These are phyloP conservation scores for Dendronephthya gigantea DNA, from an alignment of 64 coral and sea anemone genomes.

Conservation along the genomic window DNA sequence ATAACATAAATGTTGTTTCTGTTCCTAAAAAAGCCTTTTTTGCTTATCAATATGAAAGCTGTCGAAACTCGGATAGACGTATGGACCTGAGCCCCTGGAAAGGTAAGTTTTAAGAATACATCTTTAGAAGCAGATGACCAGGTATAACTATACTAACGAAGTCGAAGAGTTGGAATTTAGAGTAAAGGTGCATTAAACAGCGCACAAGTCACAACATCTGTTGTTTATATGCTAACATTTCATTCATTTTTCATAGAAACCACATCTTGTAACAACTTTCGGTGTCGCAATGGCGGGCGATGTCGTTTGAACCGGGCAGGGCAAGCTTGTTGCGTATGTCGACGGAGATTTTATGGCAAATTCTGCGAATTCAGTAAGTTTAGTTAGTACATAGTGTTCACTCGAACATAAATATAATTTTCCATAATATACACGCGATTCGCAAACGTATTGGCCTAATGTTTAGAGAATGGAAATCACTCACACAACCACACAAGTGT, in stretches of 20 bases:
- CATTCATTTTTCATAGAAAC: neutral
- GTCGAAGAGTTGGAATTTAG: too few relatives aligned
- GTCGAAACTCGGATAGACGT: neutral
- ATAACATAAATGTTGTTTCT: neutral
- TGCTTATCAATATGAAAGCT: neutral
- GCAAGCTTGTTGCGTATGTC: neutral
- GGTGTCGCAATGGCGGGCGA: neutral
- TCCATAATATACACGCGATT: too few relatives aligned
- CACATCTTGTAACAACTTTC: neutral
- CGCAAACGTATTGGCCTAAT: too few relatives aligned
- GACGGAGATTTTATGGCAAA: neutral
- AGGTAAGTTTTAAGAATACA: too few relatives aligned
- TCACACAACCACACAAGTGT: too few relatives aligned
- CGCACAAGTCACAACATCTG: too few relatives aligned
- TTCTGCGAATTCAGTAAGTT: neutral
- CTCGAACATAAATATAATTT: too few relatives aligned
- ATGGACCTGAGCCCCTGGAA: neutral
- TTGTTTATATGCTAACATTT: too few relatives aligned
- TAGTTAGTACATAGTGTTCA: neutral
- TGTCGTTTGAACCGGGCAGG: neutral
- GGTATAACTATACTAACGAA: too few relatives aligned
- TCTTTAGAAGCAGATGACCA: too few relatives aligned
- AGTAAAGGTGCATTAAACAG: too few relatives aligned
- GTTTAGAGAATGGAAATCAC: too few relatives aligned
- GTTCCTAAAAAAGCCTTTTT: neutral